A percentile compares a stretch with the other conserved stretches of the same genome.
These are phyloP conservation scores for Antitype chi DNA, from an alignment of 2,888 invertebrate genomes.

Conservation along the genomic window DNA sequence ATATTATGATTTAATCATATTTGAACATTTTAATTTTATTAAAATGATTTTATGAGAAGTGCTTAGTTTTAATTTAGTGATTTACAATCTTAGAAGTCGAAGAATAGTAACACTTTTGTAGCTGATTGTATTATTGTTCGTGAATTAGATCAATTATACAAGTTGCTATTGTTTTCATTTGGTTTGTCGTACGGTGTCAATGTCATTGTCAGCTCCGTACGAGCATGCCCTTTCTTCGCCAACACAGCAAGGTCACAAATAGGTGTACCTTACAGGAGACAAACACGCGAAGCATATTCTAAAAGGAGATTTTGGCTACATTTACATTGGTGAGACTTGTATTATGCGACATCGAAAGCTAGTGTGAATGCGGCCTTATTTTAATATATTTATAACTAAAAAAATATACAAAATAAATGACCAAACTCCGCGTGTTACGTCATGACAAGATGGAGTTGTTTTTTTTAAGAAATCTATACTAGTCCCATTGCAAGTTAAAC, in stretches of 20 bases:
- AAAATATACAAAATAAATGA: constrained; percentile 76
- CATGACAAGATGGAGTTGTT: constrained; percentile 77
- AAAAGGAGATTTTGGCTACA: constrained; percentile 84
- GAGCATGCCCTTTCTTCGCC: constrained; percentile 26
- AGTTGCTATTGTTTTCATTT: constrained; percentile 17
- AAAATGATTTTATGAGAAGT: neutral
- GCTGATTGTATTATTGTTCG: constrained; percentile 20
- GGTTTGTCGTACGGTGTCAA: constrained; percentile 8
- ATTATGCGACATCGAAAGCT: constrained; percentile 85
- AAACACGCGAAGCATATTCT: constrained; percentile 78
- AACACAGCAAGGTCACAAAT: constrained; percentile 79
- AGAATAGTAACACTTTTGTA: constrained; percentile 13
- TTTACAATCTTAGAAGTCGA: neutral
- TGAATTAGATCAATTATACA: constrained; percentile 26
- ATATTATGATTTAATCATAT: constrained; percentile 13
- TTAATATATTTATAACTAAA: constrained; percentile 76
- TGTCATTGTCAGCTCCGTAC: neutral
- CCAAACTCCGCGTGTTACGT: constrained; percentile 78
- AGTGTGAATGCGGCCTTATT: constrained; percentile 88
- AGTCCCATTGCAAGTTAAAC: constrained; percentile 90
- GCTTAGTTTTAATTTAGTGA: constrained; percentile 20
- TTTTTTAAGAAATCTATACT: constrained; percentile 83
- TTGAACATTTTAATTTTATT: neutral
- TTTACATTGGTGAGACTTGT: constrained; percentile 85
- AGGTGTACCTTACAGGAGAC: constrained; percentile 61